phyloP scores from a whole-genome alignment of 2,113 vertebrate genomes.

The Nesogale talazaci region DNA sequence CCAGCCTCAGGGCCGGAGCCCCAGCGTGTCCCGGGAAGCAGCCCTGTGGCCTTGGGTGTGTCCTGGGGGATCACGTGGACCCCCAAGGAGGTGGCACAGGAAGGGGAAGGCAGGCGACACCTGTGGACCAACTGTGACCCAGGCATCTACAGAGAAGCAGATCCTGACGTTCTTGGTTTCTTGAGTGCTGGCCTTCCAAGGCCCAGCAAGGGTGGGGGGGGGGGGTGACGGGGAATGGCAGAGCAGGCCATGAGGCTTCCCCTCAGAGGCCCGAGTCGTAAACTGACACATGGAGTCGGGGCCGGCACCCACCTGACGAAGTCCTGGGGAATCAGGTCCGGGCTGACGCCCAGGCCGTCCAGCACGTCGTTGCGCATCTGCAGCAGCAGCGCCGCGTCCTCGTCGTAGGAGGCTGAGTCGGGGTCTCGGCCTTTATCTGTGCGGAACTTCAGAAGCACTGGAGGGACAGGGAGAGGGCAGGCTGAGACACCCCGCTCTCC shows the following conservation, averaged over 20 bases:
- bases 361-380: slow-evolving; percentile 91
- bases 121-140: neutral
- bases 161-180: neutral
- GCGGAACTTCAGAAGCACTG: slow-evolving; percentile 94
- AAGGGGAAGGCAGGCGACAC: too few relatives aligned
- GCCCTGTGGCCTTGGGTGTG: neutral
- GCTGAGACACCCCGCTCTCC: too few relatives aligned
- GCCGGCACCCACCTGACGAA: slow-evolving; percentile 89
- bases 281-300: neutral
- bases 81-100: neutral
- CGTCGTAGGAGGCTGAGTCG: slow-evolving; percentile 82
- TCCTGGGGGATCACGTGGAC: neutral
- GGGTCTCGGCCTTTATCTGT: slow-evolving; percentile 93
- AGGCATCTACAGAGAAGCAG: neutral
- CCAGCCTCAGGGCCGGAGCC: too few relatives aligned
- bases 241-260: neutral
- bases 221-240: neutral
- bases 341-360: slow-evolving; percentile 84
- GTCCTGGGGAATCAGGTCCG: slow-evolving; percentile 89
- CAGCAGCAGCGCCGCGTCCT: slow-evolving; percentile 87
- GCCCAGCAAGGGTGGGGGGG: too few relatives aligned
- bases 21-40: neutral
- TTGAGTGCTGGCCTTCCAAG: neutral
- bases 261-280: neutral
- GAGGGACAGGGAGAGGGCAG: neutral